Evolutionary conservation across 2,797 vertebrate genomes (phyloP), one percentile per base, ranked within the genome.

Genomic region (Kryptopterus vitreolus): DNA sequence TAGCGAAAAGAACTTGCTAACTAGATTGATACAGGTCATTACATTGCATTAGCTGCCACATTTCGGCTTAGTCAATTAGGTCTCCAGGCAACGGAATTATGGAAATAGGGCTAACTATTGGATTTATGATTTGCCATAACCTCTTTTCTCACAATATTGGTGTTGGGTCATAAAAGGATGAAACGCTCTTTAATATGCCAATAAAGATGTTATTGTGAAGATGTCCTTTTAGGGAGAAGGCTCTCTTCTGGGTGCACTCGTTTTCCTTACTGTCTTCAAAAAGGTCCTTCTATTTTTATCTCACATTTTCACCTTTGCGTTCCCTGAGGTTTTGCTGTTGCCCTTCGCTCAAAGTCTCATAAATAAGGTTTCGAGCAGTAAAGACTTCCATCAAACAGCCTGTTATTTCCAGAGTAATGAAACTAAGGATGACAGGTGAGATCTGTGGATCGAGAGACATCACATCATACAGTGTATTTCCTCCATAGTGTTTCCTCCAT

Each of bases 371-470:
- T 16, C 1, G 29, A 53, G 50, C 16, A 29, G 24, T 29, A 69
- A 69, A 72, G 52, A 57, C 38, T 74, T 33, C n/a, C 1, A 35
- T n/a, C 20, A 15, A 72, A 12, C 20, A 6, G n/a, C 7, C 35
- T 46, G 13, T 43, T 75, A 11, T 77, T 46, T 71, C 13, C 52
- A 65, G 55, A 66, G 48, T 16, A 73, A 58, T 43, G 33, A 58
- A 58, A 69, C 26, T 24, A 20, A 76, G 11, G 29, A 18, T 52
- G 68, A 58, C 38, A 59, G 33, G 31, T 63, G 66, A 55, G 35
- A 58, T 68, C 29, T 76, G 48, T 76, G 78, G 78, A 80, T n/a
- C 7, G 13, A 76, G 50, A n/a, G 46, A 43, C 38, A 43, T 43
- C 13, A 33, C 20, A 69, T 20, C 43, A 63, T 66, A 63, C 81